phyloP scores from a whole-genome alignment of 2,113 vertebrate species.

The Oxygymnocypris stewartii region DNA sequence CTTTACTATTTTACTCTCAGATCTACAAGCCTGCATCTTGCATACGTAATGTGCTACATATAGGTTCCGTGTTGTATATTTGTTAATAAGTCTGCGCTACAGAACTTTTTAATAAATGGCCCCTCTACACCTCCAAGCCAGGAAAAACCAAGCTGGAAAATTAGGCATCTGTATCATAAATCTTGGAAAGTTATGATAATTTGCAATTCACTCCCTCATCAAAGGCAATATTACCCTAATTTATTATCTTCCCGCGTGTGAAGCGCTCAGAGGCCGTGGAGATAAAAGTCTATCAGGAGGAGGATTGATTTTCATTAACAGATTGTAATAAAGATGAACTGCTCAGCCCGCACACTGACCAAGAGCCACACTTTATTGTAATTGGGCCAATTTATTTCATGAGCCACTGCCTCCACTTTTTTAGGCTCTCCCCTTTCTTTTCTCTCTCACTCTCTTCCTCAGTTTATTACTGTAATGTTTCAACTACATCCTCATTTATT shows the following conservation, averaged over 20 bases:
- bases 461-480: constrained; percentile 50
- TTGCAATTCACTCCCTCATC: constrained; percentile 85
- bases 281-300: constrained; percentile 86
- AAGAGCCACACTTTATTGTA: constrained; percentile 83
- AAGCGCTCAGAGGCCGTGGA: constrained; percentile 74
- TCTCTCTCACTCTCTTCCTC: constrained; percentile 36
- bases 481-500: constrained; percentile 49
- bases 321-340: constrained; percentile 87
- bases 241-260: constrained; percentile 78
- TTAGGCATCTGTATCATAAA: constrained; percentile 81
- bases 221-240: constrained; percentile 85
- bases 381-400: constrained; percentile 83
- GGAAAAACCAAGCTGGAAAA: constrained; percentile 73
- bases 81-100: constrained; percentile 70
- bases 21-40: background rate
- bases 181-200: constrained; percentile 84
- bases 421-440: constrained; percentile 48
- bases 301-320: constrained; percentile 87
- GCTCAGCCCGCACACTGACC: constrained; percentile 76
- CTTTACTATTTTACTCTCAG: background rate
- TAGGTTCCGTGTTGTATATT: constrained; percentile 56
- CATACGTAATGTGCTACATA: background rate
- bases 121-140: constrained; percentile 64
- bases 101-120: constrained; percentile 80
- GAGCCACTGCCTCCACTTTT: constrained; percentile 71